Evolutionary conservation across 2,888 invertebrate genomes (phyloP), one percentile per base, ranked within the genome.

Genomic region (Oligia strigilis): DNA sequence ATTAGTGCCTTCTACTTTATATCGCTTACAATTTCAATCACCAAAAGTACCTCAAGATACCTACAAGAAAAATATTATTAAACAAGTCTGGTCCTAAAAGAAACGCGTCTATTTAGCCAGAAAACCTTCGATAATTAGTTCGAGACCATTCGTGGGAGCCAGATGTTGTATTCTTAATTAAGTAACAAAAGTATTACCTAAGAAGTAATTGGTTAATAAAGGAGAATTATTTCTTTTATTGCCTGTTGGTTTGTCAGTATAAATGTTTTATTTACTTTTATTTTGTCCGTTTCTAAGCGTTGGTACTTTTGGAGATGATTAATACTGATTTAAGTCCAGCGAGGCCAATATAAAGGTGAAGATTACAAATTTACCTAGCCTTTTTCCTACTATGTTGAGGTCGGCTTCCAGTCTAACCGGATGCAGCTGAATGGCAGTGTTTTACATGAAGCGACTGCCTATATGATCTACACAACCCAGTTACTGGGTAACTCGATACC

Each of bases 161-260:
- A 84, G 72, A 58, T 84, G 84, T 75, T 84, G 76, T 76, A 62
- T 40, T 66, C 58, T 66, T 84, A 84, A 84, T 84, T 77, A 81
- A 75, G 55, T 84, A 81, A 81, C 29, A 19, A 77, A 80, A 75
- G 40, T 83, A 60, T 77, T 60, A 70, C 19, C 17, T 29, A 40
- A 40, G 67, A 80, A 76, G 43, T 66, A 81, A 84, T 84, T 75
- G 62, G 19, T 69, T 64, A 40, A 77, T 67, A 60, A 74, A 60
- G 17, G n/a, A 65, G 40, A 73, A 80, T 74, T 43, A 72, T n/a
- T 9, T 67, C 36, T 40, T 55, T 65, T 9, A 64, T 70, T 40
- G n/a, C 43, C 19, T 72, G 49, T 66, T 72, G 60, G 58, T 75
- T 67, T 52, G 46, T 72, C 49, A 5, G 14, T 66, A 40, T 65